Conservation (phyloP, 2,888 invertebrate genomes). For the Drosophila koepferae region DNA sequence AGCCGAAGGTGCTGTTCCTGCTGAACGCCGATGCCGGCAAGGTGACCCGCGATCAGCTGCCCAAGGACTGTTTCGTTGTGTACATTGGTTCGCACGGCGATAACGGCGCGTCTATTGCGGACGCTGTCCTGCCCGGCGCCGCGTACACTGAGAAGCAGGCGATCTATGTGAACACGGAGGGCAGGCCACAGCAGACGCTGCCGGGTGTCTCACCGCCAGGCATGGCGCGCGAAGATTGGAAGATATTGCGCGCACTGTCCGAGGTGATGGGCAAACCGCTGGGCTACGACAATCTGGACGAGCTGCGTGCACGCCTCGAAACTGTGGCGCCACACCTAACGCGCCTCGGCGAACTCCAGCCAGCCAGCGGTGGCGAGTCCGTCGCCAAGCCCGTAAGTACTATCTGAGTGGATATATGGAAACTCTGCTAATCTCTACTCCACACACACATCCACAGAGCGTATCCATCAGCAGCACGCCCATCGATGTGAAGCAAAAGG, state of each 20-base stretch:
- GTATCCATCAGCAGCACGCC: slow-evolving; percentile 86
- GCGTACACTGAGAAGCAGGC: slow-evolving; percentile 99
- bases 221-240: slow-evolving; percentile 98
- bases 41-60: slow-evolving; percentile 91
- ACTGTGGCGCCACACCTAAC: slow-evolving; percentile 96
- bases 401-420: fast-evolving
- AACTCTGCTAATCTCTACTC: background rate
- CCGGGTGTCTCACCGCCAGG: slow-evolving; percentile 96
- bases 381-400: slow-evolving; percentile 88
- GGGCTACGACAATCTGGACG: slow-evolving; percentile 94
- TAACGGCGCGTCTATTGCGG: slow-evolving; percentile 95
- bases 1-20: slow-evolving; percentile 93
- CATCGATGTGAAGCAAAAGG: slow-evolving; percentile 90
- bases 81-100: slow-evolving; percentile 99
- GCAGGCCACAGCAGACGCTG: slow-evolving; percentile 95
- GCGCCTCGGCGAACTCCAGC: slow-evolving; percentile 93
- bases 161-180: slow-evolving; percentile 99
- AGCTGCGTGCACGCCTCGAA: slow-evolving; percentile 92
- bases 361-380: slow-evolving; percentile 93
- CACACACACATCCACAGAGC: slow-evolving; percentile 77
- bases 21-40: slow-evolving; percentile 97
- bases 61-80: slow-evolving; percentile 93
- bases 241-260: slow-evolving; percentile 97
- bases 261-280: slow-evolving; percentile 92
- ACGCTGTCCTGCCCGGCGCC: slow-evolving; percentile 96